phyloP scores from a whole-genome alignment of 2,888 invertebrate species.

The Thyatira batis region DNA sequence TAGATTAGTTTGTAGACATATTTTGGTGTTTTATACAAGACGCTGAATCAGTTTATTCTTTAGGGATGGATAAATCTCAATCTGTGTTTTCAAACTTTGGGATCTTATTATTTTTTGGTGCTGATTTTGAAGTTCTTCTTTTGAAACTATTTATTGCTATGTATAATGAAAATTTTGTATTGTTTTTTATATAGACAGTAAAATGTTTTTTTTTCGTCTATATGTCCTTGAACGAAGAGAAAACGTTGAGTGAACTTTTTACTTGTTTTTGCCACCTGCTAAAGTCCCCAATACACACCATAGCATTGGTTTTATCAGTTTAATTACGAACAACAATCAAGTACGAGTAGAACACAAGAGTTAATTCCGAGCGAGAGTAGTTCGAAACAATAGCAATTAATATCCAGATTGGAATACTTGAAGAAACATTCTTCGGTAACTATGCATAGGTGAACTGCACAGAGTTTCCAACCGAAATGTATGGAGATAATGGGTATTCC shows the following conservation, averaged over 20 bases:
- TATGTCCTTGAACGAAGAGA: too few species aligned
- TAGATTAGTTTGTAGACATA: slow-evolving; percentile 6
- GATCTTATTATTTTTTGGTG: not conserved
- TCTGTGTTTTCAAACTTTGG: not conserved
- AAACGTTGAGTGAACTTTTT: too few species aligned
- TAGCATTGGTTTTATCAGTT: not conserved
- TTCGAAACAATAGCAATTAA: slow-evolving; percentile 10
- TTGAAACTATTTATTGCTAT: not conserved
- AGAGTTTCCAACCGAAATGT: not conserved
- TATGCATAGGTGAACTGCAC: slow-evolving; percentile 1
- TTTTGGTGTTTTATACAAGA: not conserved
- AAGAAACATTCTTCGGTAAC: slow-evolving; percentile 5
- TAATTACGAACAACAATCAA: not conserved
- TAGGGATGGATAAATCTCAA: not conserved
- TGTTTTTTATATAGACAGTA: not conserved
- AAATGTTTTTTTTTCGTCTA: not conserved
- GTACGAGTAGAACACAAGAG: not conserved
- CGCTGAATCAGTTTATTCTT: not conserved
- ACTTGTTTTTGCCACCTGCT: not conserved
- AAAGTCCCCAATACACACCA: not conserved
- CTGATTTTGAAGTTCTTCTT: not conserved
- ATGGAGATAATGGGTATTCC: not conserved
- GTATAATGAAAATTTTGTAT: not conserved
- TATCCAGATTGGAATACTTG: slow-evolving; percentile 5
- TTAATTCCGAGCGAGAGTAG: not conserved